A percentile compares a stretch with the other conserved stretches of the same genome.
These are phyloP conservation scores for Trichonephila clavipes DNA, from an alignment of 1,140 invertebrate genomes.

Conservation along the genomic window DNA sequence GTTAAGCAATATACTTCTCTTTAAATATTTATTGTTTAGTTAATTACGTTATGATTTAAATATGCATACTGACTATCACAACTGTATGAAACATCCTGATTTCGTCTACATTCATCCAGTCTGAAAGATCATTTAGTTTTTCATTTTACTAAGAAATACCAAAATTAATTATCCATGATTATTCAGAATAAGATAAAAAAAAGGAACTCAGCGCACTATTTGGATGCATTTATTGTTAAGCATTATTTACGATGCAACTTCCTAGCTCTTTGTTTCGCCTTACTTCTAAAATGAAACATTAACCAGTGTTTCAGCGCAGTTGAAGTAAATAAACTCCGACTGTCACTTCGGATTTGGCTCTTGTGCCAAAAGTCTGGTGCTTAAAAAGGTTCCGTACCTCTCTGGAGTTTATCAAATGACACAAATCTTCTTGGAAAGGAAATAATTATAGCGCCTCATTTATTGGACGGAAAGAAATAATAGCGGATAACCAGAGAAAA, in stretches of 20 bases:
- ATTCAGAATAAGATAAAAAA: too few relatives aligned
- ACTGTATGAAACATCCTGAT: too few relatives aligned
- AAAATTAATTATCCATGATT: too few relatives aligned
- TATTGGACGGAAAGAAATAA: constrained; percentile 48
- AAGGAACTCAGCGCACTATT: too few relatives aligned
- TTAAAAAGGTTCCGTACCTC: not conserved
- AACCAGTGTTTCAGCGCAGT: not conserved
- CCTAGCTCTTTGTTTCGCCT: not conserved
- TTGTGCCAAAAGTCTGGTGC: not conserved
- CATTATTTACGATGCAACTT: not conserved
- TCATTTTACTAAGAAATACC: too few relatives aligned
- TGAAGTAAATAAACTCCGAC: not conserved
- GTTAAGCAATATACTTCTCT: too few relatives aligned
- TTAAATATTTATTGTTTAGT: too few relatives aligned
- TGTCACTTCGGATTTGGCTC: not conserved
- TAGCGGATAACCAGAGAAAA: constrained; percentile 8
- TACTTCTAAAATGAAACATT: not conserved
- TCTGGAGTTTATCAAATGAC: constrained; percentile 36
- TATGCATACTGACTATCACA: too few relatives aligned
- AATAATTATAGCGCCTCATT: constrained; percentile 54
- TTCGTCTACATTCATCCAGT: too few relatives aligned
- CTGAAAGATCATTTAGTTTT: too few relatives aligned
- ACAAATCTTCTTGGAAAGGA: not conserved
- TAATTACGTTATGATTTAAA: too few relatives aligned
- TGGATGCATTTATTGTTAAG: not conserved